Conservation (phyloP, 2,113 vertebrate species). For the Rostratula benghalensis region DNA sequence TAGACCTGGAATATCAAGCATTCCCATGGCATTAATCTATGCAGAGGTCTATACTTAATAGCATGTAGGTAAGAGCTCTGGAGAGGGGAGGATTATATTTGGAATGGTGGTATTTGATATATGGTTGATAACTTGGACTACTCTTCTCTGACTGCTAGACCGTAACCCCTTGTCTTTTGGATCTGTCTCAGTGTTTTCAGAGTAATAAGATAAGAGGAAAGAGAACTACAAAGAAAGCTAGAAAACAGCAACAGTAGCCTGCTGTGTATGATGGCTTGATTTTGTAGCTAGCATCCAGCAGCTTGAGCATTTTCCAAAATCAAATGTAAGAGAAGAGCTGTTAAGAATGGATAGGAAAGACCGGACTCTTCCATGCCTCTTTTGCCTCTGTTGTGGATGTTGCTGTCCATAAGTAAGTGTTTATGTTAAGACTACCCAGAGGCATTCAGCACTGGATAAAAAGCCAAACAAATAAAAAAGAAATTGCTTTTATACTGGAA, state of each 20-base stretch:
- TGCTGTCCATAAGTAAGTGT: neutral
- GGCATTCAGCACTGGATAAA: neutral
- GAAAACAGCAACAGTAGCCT: neutral
- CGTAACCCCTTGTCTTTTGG: neutral
- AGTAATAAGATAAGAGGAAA: neutral
- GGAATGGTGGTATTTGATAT: neutral
- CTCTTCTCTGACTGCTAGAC: neutral
- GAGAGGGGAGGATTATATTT: neutral
- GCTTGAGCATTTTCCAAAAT: neutral
- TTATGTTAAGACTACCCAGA: neutral
- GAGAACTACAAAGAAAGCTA: neutral
- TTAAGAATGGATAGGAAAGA: neutral
- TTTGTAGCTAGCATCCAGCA: neutral
- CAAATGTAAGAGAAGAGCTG: neutral
- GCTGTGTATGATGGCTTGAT: neutral
- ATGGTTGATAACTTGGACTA: neutral
- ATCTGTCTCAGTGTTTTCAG: neutral
- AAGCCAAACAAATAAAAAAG: neutral
- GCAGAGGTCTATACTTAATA: neutral
- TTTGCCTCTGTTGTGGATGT: neutral
- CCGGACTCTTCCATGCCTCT: neutral
- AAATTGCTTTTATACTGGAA: neutral
- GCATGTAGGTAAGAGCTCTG: neutral
- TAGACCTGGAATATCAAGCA: neutral
- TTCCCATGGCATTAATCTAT: neutral